These are phyloP conservation scores for Theonella swinhoei DNA, from an alignment of 37 sponge, comb jelly and placozoan species.

Conservation along the genomic window DNA sequence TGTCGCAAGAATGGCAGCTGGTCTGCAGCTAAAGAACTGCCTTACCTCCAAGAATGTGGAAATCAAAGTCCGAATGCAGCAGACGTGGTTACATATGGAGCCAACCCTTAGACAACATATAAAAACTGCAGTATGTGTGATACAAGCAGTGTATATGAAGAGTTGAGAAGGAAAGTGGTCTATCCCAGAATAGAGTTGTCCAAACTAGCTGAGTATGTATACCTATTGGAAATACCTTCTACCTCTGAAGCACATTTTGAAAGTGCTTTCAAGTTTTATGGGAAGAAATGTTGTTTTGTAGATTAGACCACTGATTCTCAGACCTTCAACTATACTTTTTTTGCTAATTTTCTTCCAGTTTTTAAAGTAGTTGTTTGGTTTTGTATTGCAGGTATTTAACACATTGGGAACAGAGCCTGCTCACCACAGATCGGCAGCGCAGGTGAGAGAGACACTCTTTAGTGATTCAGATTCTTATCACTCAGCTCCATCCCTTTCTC, in stretches of 20 bases:
- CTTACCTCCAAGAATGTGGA: constrained; percentile 87
- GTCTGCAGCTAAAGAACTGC: constrained; percentile 97
- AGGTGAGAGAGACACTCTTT: too few relatives aligned
- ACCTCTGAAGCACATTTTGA: too few relatives aligned
- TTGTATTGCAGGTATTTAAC: constrained; percentile 63
- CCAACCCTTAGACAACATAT: constrained; percentile 58
- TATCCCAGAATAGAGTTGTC: not conserved
- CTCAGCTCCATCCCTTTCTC: not conserved
- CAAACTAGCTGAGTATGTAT: too few relatives aligned
- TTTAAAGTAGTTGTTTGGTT: too few relatives aligned
- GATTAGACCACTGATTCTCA: too few relatives aligned
- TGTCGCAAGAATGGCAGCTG: constrained; percentile 90
- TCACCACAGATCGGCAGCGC: constrained; percentile 82
- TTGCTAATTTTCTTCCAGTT: too few relatives aligned
- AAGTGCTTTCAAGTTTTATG: too few relatives aligned
- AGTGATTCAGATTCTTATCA: not conserved
- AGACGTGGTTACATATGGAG: constrained; percentile 82
- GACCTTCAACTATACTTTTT: too few relatives aligned
- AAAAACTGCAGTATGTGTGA: constrained; percentile 72
- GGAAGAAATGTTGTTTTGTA: too few relatives aligned
- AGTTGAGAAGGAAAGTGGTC: not conserved
- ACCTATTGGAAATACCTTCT: not conserved
- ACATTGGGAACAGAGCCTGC: constrained; percentile 92
- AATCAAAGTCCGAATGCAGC: constrained; percentile 64
- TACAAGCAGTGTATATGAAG: too few relatives aligned